A percentile compares a stretch with the other conserved stretches of the same genome.
These are phyloP conservation scores for Laterallus jamaicensis DNA, from an alignment of 2,113 vertebrate genomes.

Conservation along the genomic window DNA sequence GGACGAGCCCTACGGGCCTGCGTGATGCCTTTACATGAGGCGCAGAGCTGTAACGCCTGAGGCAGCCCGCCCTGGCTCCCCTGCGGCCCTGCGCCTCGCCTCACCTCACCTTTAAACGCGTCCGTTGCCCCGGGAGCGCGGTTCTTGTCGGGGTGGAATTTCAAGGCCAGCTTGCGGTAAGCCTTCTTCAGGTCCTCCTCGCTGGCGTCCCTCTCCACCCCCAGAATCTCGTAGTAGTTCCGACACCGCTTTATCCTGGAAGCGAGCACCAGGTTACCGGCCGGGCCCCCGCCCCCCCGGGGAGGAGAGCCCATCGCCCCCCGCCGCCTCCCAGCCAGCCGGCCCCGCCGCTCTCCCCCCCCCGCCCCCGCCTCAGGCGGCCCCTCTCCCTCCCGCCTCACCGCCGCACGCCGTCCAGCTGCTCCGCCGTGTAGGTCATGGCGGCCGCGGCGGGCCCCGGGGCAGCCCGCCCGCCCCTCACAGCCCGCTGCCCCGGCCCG, in stretches of 20 bases:
- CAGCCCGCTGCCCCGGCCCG: conserved; percentile 49
- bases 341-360: neutral
- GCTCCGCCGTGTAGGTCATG: conserved; percentile 88
- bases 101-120: conserved; percentile 90
- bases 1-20: fast-evolving
- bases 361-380: neutral
- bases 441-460: conserved; percentile 64
- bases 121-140: conserved; percentile 93
- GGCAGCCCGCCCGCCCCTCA: conserved; percentile 51
- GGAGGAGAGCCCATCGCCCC: neutral
- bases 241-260: conserved; percentile 92
- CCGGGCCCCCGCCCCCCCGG: too few relatives aligned
- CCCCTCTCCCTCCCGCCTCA: conserved; percentile 17
- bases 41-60: fast-evolving
- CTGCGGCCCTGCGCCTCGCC: fast-evolving
- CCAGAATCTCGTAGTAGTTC: conserved; percentile 94
- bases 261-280: neutral
- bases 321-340: neutral
- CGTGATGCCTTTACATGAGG: neutral
- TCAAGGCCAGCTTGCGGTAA: conserved; percentile 90
- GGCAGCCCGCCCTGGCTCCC: neutral
- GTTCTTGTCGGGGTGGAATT: conserved; percentile 96
- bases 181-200: conserved; percentile 94
- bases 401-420: conserved; percentile 90
- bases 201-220: conserved; percentile 82